phyloP scores from a whole-genome alignment of 2,113 vertebrate genomes.

The Ptyas mucosa region DNA sequence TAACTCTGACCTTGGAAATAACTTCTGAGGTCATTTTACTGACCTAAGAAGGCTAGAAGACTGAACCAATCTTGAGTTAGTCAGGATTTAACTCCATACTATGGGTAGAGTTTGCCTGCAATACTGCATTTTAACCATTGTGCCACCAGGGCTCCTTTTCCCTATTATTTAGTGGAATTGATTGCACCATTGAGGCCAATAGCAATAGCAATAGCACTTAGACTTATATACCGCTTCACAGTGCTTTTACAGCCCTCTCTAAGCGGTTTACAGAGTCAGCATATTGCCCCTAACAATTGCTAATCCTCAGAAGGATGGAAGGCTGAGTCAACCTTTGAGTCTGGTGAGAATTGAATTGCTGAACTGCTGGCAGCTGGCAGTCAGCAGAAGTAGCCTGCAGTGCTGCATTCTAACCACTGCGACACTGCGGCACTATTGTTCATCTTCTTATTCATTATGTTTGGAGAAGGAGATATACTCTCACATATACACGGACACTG shows the following conservation, averaged over 20 bases:
- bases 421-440: not conserved
- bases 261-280: too few species aligned
- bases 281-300: too few species aligned
- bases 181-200: not conserved
- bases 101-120: not conserved
- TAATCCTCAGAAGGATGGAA: too few species aligned
- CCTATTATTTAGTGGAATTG: not conserved
- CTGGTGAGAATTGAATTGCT: too few species aligned
- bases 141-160: not conserved
- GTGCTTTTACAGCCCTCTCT: too few species aligned
- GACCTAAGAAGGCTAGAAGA: not conserved
- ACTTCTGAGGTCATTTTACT: not conserved
- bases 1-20: not conserved
- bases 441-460: not conserved
- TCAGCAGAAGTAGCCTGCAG: too few species aligned
- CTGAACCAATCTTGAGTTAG: not conserved
- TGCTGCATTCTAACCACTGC: too few species aligned
- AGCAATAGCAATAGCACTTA: too few species aligned
- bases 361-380: too few species aligned
- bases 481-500: not conserved
- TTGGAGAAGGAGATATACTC: not conserved
- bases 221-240: too few species aligned
- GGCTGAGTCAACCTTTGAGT: too few species aligned
- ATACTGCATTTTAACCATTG: not conserved
- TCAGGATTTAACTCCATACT: not conserved